Percentiles rank a stretch among this genome's conserved stretches.
phyloP scores from a whole-genome alignment of 2,888 invertebrate genomes.

The Busseola fusca region DNA sequence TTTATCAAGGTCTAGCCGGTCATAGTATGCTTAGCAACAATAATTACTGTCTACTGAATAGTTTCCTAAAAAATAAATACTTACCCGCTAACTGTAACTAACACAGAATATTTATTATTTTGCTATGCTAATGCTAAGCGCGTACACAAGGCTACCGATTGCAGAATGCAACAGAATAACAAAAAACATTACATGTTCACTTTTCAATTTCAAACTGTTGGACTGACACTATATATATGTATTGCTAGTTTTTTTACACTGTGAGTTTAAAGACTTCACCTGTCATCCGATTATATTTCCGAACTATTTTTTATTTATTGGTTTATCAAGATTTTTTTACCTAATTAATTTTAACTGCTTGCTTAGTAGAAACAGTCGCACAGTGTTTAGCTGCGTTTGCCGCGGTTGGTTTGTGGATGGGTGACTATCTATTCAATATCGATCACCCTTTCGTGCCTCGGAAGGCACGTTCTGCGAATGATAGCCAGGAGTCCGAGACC shows the following conservation, averaged over 20 bases:
- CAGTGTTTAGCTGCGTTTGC: background rate
- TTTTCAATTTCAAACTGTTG: conserved; percentile 38
- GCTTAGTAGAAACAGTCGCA: background rate
- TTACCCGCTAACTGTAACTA: conserved; percentile 4
- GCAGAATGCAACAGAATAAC: conserved; percentile 37
- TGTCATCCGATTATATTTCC: conserved; percentile 30
- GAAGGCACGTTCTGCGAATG: background rate
- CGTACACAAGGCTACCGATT: conserved; percentile 40
- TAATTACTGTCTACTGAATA: conserved; percentile 5
- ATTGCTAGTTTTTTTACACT: conserved; percentile 19
- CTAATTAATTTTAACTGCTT: conserved; percentile 12
- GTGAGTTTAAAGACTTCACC: conserved; percentile 20
- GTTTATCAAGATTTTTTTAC: background rate
- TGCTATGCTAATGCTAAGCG: conserved; percentile 37
- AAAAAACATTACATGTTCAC: conserved; percentile 34
- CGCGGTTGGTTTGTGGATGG: background rate
- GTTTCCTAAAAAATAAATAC: conserved; percentile 33
- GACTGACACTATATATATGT: conserved; percentile 11
- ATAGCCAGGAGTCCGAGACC: too few relatives aligned
- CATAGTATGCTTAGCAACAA: conserved; percentile 20
- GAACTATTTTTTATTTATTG: conserved; percentile 12
- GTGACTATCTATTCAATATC: background rate
- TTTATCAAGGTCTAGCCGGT: conserved; percentile 30
- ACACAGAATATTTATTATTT: conserved; percentile 34
- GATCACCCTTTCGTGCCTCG: background rate